Evolutionary conservation across 2,888 invertebrate species (phyloP).

Genomic region (Drosophila recens): DNA sequence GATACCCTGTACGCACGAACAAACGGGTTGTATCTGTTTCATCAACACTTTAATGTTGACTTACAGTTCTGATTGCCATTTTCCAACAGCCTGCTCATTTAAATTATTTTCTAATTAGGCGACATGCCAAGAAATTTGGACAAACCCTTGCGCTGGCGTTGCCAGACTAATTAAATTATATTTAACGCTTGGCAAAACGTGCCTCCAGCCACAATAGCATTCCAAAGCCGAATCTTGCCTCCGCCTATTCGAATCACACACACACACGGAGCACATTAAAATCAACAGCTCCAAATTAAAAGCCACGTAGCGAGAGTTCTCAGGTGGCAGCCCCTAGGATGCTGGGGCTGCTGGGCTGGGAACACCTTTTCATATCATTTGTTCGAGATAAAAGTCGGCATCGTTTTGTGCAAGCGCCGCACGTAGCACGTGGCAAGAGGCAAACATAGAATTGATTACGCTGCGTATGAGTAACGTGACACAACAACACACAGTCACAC

Average conservation of each 20-base stretch:
- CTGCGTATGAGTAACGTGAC: constrained; percentile 64
- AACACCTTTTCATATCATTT: constrained; percentile 29
- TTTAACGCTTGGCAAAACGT: constrained; percentile 53
- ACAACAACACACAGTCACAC: constrained; percentile 6
- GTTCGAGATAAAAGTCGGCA: constrained; percentile 33
- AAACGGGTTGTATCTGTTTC: neutral
- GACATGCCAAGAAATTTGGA: constrained; percentile 39
- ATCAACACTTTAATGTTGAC: neutral
- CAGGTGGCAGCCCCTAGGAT: constrained; percentile 14
- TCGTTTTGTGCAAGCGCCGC: constrained; percentile 74
- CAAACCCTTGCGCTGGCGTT: constrained; percentile 14
- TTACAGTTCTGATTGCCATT: neutral
- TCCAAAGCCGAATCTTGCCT: neutral
- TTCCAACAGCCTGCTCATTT: neutral
- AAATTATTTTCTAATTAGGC: constrained; percentile 40
- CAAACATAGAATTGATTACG: constrained; percentile 81
- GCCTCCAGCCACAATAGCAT: constrained; percentile 38
- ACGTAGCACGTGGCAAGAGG: constrained; percentile 67
- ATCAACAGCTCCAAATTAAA: constrained; percentile 54
- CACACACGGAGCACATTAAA: constrained; percentile 28
- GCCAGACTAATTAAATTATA: constrained; percentile 76
- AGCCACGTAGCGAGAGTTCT: constrained; percentile 41
- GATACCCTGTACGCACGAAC: neutral
- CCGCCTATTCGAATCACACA: neutral
- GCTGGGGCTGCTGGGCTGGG: neutral